Percentiles rank a stretch among this genome's conserved stretches.
Evolutionary conservation across 2,888 invertebrate genomes (phyloP).

Genomic region (Helicoverpa assulta): DNA sequence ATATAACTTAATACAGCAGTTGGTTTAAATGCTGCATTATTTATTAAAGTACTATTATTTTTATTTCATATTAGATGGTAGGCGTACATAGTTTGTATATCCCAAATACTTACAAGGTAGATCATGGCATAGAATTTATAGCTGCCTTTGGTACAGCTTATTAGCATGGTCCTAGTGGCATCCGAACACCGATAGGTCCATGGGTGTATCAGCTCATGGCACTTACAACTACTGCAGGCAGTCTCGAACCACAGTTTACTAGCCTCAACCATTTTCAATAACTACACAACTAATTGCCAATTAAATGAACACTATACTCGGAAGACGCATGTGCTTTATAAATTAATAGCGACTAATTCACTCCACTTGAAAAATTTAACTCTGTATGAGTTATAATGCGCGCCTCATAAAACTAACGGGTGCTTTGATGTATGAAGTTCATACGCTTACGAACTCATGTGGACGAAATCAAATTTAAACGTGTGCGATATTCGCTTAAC

Average conservation of each 20-base stretch:
- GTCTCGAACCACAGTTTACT: constrained; percentile 87
- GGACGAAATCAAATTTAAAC: constrained; percentile 12
- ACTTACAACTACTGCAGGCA: constrained; percentile 77
- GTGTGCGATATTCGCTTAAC: neutral
- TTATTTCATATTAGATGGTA: too few relatives aligned
- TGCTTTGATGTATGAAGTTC: constrained; percentile 5
- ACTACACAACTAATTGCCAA: constrained; percentile 5
- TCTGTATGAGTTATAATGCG: neutral
- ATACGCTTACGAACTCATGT: constrained; percentile 11
- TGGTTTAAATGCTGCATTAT: neutral
- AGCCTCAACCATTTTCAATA: constrained; percentile 84
- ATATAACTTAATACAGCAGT: neutral
- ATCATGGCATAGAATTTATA: constrained; percentile 89
- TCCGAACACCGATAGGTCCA: constrained; percentile 85
- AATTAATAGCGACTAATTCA: constrained; percentile 3
- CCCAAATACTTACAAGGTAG: constrained; percentile 82
- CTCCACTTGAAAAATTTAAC: constrained; percentile 18
- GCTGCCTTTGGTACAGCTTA: constrained; percentile 84
- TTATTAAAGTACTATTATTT: too few relatives aligned
- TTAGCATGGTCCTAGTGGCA: constrained; percentile 83
- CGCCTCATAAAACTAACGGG: constrained; percentile 20
- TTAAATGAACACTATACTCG: constrained; percentile 9
- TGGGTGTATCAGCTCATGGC: constrained; percentile 86
- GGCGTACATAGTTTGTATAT: too few relatives aligned
- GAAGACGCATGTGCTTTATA: constrained; percentile 20